Evolutionary conservation across 1,140 invertebrate species (phyloP).

Genomic region (Solenopsis invicta): DNA sequence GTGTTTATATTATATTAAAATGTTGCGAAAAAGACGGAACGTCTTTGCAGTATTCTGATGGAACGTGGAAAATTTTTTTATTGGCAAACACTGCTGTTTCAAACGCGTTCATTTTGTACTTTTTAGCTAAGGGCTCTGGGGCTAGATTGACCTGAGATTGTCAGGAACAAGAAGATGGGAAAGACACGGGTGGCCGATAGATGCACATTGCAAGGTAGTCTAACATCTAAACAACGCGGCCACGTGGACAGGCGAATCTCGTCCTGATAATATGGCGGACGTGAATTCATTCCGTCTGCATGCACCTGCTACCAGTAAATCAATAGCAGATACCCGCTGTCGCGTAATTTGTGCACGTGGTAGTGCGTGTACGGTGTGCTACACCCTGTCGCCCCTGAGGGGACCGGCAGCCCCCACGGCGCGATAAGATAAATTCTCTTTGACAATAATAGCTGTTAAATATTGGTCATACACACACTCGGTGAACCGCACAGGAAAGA

Average conservation of each 20-base stretch:
- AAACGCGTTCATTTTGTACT: neutral
- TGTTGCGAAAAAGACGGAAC: neutral
- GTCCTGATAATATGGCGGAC: slow-evolving; percentile 67
- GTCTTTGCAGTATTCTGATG: neutral
- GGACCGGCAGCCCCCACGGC: slow-evolving; percentile 55
- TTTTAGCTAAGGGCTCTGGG: neutral
- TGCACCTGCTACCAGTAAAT: slow-evolving; percentile 79
- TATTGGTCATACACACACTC: slow-evolving; percentile 77
- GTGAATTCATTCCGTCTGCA: slow-evolving; percentile 72
- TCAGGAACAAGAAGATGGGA: neutral
- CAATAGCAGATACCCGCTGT: slow-evolving; percentile 79
- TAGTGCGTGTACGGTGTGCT: slow-evolving; percentile 46
- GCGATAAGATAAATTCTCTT: slow-evolving; percentile 81
- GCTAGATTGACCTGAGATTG: neutral
- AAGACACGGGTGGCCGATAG: neutral
- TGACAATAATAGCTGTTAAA: slow-evolving; percentile 81
- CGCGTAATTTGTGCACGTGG: slow-evolving; percentile 74
- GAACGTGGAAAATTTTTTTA: neutral
- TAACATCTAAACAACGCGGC: slow-evolving; percentile 2
- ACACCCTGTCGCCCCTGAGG: slow-evolving; percentile 43
- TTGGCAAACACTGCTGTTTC: neutral
- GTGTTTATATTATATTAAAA: neutral
- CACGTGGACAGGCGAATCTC: slow-evolving; percentile 55
- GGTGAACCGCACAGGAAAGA: slow-evolving; percentile 37
- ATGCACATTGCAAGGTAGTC: slow-evolving; percentile 11